These are phyloP conservation scores for Hyalella azteca DNA, from an alignment of 2,888 invertebrate genomes.

Conservation along the genomic window DNA sequence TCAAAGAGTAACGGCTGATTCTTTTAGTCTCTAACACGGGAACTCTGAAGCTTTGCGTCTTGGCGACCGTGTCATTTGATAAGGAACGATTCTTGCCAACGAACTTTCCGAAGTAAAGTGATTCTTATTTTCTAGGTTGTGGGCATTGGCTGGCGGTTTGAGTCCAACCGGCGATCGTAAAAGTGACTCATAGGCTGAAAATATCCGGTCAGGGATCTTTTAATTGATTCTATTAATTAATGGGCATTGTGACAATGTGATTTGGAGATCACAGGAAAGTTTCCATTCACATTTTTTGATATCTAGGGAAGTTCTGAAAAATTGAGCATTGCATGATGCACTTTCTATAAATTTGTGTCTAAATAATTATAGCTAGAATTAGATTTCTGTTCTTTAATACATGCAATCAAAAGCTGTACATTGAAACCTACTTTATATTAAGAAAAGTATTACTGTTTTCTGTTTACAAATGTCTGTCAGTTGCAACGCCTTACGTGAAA, in stretches of 20 bases:
- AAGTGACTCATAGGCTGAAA: neutral
- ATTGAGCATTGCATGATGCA: too few relatives aligned
- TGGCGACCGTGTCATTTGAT: neutral
- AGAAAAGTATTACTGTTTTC: too few relatives aligned
- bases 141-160: neutral
- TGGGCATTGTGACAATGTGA: neutral
- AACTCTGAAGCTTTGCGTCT: neutral
- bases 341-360: too few relatives aligned
- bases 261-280: too few relatives aligned
- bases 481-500: too few relatives aligned
- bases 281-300: too few relatives aligned
- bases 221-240: neutral
- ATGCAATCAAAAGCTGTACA: too few relatives aligned
- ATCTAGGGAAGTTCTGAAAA: too few relatives aligned
- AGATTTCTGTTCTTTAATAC: too few relatives aligned
- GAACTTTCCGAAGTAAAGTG: neutral
- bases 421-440: too few relatives aligned
- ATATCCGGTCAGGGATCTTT: neutral
- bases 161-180: neutral
- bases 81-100: conserved; percentile 16
- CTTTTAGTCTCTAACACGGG: conserved; percentile 7
- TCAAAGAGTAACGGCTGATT: conserved; percentile 5
- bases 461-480: too few relatives aligned
- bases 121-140: neutral
- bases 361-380: too few relatives aligned